Conservation (phyloP, 2,888 invertebrate genomes). For the Plagiodera versicolora region DNA sequence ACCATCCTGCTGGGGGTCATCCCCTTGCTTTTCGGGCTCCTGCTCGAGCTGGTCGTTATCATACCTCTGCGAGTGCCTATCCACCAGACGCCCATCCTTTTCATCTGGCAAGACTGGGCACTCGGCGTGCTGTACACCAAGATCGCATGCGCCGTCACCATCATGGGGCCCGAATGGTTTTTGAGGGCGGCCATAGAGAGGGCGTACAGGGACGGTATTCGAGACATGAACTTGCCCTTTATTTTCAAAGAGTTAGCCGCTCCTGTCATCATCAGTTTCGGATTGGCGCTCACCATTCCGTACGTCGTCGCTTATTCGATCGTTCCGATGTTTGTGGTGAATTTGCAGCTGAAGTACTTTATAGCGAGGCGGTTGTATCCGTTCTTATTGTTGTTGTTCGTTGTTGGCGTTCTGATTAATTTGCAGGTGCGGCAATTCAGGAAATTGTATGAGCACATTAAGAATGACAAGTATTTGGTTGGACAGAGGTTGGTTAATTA, state of each 20-base stretch:
- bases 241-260: constrained; percentile 84
- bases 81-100: constrained; percentile 86
- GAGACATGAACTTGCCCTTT: constrained; percentile 88
- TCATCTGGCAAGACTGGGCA: constrained; percentile 97
- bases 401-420: constrained; percentile 69
- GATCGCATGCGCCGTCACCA: constrained; percentile 92
- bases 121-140: constrained; percentile 96
- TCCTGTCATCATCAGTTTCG: constrained; percentile 87
- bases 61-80: constrained; percentile 91
- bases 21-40: constrained; percentile 87
- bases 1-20: constrained; percentile 84
- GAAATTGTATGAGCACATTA: constrained; percentile 95
- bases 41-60: constrained; percentile 88
- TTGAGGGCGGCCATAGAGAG: constrained; percentile 89
- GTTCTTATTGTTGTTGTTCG: constrained; percentile 73
- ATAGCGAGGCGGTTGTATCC: constrained; percentile 89
- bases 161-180: constrained; percentile 98
- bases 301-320: constrained; percentile 84
- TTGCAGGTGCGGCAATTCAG: constrained; percentile 93
- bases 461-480: constrained; percentile 98
- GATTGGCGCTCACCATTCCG: constrained; percentile 89
- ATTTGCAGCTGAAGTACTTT: constrained; percentile 69
- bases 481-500: constrained; percentile 97
- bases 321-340: constrained; percentile 68
- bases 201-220: constrained; percentile 89